Conservation (phyloP, 2,888 invertebrate species). For the Campaea margaritaria region DNA sequence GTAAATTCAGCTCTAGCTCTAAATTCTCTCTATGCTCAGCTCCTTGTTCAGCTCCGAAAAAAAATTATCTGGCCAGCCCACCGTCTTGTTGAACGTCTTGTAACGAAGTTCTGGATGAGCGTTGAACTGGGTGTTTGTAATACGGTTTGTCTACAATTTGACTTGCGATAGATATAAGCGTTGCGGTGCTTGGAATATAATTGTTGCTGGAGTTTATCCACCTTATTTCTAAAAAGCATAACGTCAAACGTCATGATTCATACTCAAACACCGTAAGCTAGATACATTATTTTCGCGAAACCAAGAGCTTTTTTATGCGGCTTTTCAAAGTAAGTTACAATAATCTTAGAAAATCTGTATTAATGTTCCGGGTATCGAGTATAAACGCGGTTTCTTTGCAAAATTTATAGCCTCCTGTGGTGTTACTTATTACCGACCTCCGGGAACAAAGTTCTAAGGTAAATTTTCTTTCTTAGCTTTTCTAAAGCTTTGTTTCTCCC, state of each 20-base stretch:
- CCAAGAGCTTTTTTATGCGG: slow-evolving; percentile 35
- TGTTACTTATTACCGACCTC: slow-evolving; percentile 62
- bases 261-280: slow-evolving; percentile 9
- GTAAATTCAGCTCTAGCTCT: too few species aligned
- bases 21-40: too few species aligned
- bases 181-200: too few species aligned
- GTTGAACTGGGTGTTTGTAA: too few species aligned
- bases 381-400: slow-evolving; percentile 61
- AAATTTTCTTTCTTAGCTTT: slow-evolving; percentile 57
- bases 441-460: slow-evolving; percentile 55
- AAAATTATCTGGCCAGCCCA: too few species aligned
- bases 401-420: slow-evolving; percentile 61
- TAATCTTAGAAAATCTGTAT: slow-evolving; percentile 66
- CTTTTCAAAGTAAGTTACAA: slow-evolving; percentile 50
- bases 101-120: too few species aligned
- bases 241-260: neutral
- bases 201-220: too few species aligned
- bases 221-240: neutral
- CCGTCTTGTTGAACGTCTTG: too few species aligned
- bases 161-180: too few species aligned
- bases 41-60: too few species aligned
- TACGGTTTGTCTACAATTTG: too few species aligned
- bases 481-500: slow-evolving; percentile 55
- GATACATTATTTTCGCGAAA: slow-evolving; percentile 29
- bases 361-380: slow-evolving; percentile 61